These are phyloP conservation scores for Pholis gunnellus DNA, from an alignment of 2,113 vertebrate species.

Conservation along the genomic window DNA sequence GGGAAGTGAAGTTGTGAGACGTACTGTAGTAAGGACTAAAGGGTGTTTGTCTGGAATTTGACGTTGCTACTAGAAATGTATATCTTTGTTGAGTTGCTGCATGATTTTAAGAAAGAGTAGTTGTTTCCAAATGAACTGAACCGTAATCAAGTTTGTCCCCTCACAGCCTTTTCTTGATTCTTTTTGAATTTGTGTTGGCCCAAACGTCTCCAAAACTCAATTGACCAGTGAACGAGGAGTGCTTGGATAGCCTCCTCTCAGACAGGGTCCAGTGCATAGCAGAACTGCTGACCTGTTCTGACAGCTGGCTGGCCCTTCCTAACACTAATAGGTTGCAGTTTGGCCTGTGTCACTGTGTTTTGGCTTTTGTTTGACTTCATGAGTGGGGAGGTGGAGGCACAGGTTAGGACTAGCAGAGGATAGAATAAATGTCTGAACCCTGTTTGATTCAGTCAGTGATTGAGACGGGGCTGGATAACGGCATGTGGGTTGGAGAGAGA, in stretches of 20 bases:
- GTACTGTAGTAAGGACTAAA: constrained; percentile 84
- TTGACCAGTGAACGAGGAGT: constrained; percentile 52
- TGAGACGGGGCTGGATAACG: neutral
- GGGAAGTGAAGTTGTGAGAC: constrained; percentile 91
- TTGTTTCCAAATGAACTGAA: constrained; percentile 18
- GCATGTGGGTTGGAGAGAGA: neutral
- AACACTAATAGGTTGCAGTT: constrained; percentile 62
- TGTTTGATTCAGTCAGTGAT: constrained; percentile 26
- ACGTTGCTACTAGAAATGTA: neutral
- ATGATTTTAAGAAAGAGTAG: neutral
- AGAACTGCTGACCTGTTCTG: constrained; percentile 68
- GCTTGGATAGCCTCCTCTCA: constrained; percentile 50
- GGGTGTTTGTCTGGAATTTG: constrained; percentile 74
- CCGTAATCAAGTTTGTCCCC: constrained; percentile 31
- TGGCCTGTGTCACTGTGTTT: constrained; percentile 60
- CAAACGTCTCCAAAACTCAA: constrained; percentile 54
- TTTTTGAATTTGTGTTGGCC: constrained; percentile 51
- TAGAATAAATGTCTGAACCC: constrained; percentile 40
- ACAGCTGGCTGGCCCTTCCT: constrained; percentile 63
- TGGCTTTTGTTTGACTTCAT: constrained; percentile 57
- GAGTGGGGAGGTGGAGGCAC: constrained; percentile 25
- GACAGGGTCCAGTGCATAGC: constrained; percentile 40
- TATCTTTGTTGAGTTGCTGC: neutral
- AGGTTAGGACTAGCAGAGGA: constrained; percentile 28
- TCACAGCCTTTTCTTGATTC: constrained; percentile 9